Percentiles rank a stretch among this genome's conserved stretches.
These are phyloP conservation scores for Australoheros scitulus DNA, from an alignment of 2,113 vertebrate genomes.

Conservation along the genomic window DNA sequence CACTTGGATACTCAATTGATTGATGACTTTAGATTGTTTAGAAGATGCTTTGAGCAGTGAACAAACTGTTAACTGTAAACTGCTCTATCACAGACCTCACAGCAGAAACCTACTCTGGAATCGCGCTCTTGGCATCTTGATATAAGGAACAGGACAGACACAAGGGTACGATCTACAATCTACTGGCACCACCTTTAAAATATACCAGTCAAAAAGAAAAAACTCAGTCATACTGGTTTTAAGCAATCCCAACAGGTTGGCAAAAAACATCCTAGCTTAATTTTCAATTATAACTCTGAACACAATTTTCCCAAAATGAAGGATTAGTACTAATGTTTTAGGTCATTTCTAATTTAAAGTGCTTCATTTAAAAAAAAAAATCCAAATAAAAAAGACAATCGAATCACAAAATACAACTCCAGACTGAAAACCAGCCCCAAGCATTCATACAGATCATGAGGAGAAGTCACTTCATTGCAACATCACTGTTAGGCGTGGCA, in stretches of 20 bases:
- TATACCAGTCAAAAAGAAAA: no score
- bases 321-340: no score
- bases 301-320: no score
- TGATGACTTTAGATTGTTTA: not conserved
- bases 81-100: not conserved
- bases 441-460: accelerated
- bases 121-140: no score
- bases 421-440: not conserved
- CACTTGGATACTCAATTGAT: not conserved
- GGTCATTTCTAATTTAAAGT: not conserved
- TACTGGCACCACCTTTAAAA: no score
- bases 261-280: no score
- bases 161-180: no score
- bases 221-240: no score
- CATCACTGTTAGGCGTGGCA: not conserved
- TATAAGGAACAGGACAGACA: no score
- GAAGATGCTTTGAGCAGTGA: not conserved
- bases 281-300: no score
- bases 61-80: not conserved
- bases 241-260: no score
- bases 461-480: not conserved
- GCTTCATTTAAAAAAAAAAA: no score
- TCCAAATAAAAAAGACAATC: not conserved
- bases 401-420: not conserved
- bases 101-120: not conserved